Conservation (phyloP, 2,888 invertebrate genomes). For the Trissolcus brochymenae region DNA sequence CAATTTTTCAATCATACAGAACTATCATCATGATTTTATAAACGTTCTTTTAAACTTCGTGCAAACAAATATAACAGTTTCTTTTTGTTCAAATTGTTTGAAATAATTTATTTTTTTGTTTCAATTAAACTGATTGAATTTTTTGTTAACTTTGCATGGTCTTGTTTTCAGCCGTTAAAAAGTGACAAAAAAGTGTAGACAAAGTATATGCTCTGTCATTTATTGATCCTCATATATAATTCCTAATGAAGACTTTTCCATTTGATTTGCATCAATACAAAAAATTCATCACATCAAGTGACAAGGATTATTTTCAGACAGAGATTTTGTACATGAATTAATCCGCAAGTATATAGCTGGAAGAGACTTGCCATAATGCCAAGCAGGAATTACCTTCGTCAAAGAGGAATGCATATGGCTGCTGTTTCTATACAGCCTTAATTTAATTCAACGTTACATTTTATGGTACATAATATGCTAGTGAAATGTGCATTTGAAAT, state of each 20-base stretch:
- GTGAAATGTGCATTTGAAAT: conserved; percentile 7
- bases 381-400: conserved; percentile 42
- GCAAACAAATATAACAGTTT: too few species aligned
- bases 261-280: background rate
- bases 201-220: background rate
- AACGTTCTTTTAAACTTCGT: too few species aligned
- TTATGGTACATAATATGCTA: conserved; percentile 21
- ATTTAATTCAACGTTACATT: conserved; percentile 45
- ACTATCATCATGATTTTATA: background rate
- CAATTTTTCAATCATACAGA: conserved; percentile 1
- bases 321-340: conserved; percentile 20
- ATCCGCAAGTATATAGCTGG: conserved; percentile 34
- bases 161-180: too few species aligned
- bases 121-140: too few species aligned
- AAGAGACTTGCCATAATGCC: conserved; percentile 36
- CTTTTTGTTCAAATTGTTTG: too few species aligned
- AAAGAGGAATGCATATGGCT: conserved; percentile 44
- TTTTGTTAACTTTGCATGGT: too few species aligned
- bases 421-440: conserved; percentile 30
- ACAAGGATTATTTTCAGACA: conserved; percentile 20
- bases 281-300: background rate
- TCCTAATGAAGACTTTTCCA: background rate
- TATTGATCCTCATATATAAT: background rate
- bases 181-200: too few species aligned
- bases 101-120: too few species aligned